Evolutionary conservation across 1,140 invertebrate species (phyloP), one percentile per base, ranked within the genome.

Genomic region (Steinernema feltiae): DNA sequence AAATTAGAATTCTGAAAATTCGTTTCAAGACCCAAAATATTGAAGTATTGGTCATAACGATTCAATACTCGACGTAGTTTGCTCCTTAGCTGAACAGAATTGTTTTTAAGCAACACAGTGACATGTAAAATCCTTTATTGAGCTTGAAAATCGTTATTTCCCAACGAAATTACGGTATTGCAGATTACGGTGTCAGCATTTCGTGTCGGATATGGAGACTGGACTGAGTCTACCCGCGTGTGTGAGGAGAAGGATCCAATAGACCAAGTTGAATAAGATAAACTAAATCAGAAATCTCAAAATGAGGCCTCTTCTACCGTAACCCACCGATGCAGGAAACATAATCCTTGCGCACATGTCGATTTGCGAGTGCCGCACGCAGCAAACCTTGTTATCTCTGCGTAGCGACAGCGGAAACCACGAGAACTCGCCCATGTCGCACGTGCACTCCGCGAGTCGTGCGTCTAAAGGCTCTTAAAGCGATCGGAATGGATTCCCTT

Each of bases 391-490:
- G n/a, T 21, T n/a, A 69, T 31, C 70, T 32, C 53, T 73, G 73
- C 48, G 73, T 72, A 30, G 74, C 48, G n/a, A 80, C 74, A n/a
- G 79, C 78, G 41, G 77, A 72, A 32, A 78, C 73, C 32, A 35
- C 18, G 77, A 73, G 21, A 48, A 69, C 21, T 48, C 31, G 7
- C 48, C 70, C 7, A 35, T 46, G 27, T 75, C 73, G 29, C 79
- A 80, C 17, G 79, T 80, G 35, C 79, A 80, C 35, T 76, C 78
- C 0, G 79, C 79, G 1, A 80, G 53, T 48, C 78, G 79, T 21
- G 79, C 75, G 31, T 80, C 79, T 76, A 69, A 32, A 78, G 24
- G 32, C 27, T 76, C 70, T 74, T 27, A 75, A 76, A 31, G n/a
- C 73, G 30, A 32, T 76, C 17, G 24, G 24, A 15, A 3, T 17